phyloP scores from a whole-genome alignment of 2,113 vertebrate genomes.

The Cacatua alba region DNA sequence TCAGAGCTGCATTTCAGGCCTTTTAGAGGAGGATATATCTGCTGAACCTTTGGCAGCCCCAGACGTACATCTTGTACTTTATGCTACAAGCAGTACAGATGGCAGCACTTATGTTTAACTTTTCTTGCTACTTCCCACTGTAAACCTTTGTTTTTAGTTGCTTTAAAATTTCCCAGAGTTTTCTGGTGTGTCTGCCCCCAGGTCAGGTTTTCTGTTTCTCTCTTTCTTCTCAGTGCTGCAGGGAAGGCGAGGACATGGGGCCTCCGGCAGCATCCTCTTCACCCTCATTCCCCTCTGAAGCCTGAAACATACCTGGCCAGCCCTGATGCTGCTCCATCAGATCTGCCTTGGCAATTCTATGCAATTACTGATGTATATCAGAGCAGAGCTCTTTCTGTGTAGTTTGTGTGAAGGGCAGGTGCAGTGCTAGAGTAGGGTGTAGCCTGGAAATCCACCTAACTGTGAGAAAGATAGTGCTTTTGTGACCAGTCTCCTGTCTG shows the following conservation, averaged over 20 bases:
- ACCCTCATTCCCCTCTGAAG: not conserved
- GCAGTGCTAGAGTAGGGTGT: not conserved
- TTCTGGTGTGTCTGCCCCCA: not conserved
- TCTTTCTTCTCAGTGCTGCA: not conserved
- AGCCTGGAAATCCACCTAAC: not conserved
- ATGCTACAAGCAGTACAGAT: not conserved
- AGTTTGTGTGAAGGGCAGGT: too few species aligned
- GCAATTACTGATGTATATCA: not conserved
- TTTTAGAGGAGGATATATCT: not conserved
- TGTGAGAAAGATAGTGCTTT: not conserved
- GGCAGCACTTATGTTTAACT: not conserved
- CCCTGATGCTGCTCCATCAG: not conserved
- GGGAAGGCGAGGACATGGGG: not conserved
- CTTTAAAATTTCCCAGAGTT: not conserved
- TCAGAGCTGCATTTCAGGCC: not conserved
- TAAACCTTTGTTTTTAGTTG: not conserved
- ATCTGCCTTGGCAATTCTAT: not conserved
- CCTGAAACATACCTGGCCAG: not conserved
- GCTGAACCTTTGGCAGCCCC: constrained; percentile 11
- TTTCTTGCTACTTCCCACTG: not conserved
- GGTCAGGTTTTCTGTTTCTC: not conserved
- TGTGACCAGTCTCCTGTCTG: not conserved
- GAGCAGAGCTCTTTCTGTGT: not conserved
- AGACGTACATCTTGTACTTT: not conserved
- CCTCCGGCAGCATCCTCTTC: not conserved